These are phyloP conservation scores for Proteles cristata DNA, from an alignment of 2,113 vertebrate genomes.

Conservation along the genomic window DNA sequence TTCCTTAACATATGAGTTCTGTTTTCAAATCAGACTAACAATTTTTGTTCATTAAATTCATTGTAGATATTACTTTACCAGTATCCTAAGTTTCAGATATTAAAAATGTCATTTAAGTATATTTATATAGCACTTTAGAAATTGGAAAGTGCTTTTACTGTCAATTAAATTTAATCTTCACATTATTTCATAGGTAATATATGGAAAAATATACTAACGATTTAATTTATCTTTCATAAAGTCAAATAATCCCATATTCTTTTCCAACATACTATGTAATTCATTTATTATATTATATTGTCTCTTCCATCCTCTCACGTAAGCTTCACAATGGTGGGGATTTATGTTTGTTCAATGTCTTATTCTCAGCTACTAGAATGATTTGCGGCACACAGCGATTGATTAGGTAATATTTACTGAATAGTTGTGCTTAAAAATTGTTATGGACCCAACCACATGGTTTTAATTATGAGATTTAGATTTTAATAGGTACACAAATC, in stretches of 20 bases:
- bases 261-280: neutral
- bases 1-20: neutral
- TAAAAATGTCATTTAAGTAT: conserved; percentile 1
- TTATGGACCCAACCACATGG: neutral
- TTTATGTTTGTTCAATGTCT: neutral
- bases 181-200: neutral
- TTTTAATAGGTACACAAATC: neutral
- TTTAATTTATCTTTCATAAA: neutral
- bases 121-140: neutral
- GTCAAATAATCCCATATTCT: neutral
- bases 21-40: neutral
- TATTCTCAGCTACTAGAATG: neutral
- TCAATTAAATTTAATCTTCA: neutral
- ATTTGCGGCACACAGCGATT: neutral
- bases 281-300: neutral
- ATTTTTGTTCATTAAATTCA: neutral
- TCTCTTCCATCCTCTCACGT: neutral
- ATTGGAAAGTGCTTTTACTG: neutral
- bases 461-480: conserved; percentile 13
- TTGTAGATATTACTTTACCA: neutral
- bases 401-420: neutral
- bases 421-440: neutral
- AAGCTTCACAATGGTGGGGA: neutral
- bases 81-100: neutral
- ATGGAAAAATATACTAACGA: neutral